Evolutionary conservation across 1,140 invertebrate species (phyloP).

Genomic region (Sesamia nonagrioides): DNA sequence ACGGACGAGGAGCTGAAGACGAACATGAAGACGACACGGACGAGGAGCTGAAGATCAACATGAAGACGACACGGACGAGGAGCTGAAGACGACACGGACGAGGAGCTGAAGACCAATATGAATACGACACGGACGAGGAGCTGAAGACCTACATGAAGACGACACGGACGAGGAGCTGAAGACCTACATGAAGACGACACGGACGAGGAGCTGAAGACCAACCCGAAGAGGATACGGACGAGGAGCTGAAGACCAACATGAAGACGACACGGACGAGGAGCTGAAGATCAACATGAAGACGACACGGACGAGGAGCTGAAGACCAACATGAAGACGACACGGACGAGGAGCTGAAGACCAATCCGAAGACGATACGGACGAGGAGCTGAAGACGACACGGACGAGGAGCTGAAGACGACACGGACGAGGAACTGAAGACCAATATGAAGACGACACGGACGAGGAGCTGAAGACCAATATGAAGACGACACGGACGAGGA

Average conservation of each 20-base stretch:
- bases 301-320: not conserved
- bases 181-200: not conserved
- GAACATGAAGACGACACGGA: not conserved
- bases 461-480: not conserved
- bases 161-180: slow-evolving; percentile 1
- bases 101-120: not conserved
- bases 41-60: slow-evolving; percentile 3
- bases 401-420: slow-evolving; percentile 4
- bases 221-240: slow-evolving; percentile 23
- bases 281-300: slow-evolving; percentile 10
- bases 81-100: not conserved
- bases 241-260: slow-evolving; percentile 3
- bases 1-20: too few species aligned
- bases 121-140: slow-evolving; percentile 1
- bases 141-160: slow-evolving; percentile 19
- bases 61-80: not conserved
- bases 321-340: not conserved
- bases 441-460: slow-evolving; percentile 26
- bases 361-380: slow-evolving; percentile 29
- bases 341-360: slow-evolving; percentile 6
- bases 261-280: slow-evolving; percentile 27
- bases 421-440: slow-evolving; percentile 20
- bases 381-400: slow-evolving; percentile 3
- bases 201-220: not conserved
- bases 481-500: slow-evolving; percentile 28